Evolutionary conservation across 2,888 invertebrate species (phyloP).

Genomic region (Leptinotarsa juncta): DNA sequence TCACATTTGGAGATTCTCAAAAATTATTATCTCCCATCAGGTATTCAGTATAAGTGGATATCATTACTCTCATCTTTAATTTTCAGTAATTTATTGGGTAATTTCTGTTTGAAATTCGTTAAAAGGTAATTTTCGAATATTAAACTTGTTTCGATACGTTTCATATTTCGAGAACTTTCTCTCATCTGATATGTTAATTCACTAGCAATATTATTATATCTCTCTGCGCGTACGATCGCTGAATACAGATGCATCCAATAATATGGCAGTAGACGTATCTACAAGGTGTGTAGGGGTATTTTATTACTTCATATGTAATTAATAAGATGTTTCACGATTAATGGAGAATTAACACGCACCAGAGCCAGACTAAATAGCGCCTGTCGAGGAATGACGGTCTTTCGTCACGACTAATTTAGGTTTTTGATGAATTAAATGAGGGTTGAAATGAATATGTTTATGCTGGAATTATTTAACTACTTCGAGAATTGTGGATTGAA

Average conservation of each 20-base stretch:
- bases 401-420: slow-evolving; percentile 20
- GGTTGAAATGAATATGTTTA: slow-evolving; percentile 7
- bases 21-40: no score
- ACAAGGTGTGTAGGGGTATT: slow-evolving; percentile 45
- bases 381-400: slow-evolving; percentile 15
- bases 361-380: slow-evolving; percentile 26
- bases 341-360: slow-evolving; percentile 42
- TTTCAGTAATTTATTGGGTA: no score
- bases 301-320: slow-evolving; percentile 48
- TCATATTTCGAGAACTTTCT: not conserved
- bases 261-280: slow-evolving; percentile 14
- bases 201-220: slow-evolving; percentile 10
- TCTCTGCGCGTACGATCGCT: not conserved
- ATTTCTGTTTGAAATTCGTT: no score
- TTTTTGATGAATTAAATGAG: slow-evolving; percentile 11
- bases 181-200: slow-evolving; percentile 1
- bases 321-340: slow-evolving; percentile 45
- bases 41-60: no score
- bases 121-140: no score
- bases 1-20: no score
- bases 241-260: slow-evolving; percentile 21
- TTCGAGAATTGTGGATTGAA: not conserved
- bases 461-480: not conserved
- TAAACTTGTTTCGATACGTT: not conserved
- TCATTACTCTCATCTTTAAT: no score